Percentiles rank a stretch among this genome's conserved stretches.
Conservation (phyloP, 2,797 vertebrate species). For the Pogoniulus pusillus region DNA sequence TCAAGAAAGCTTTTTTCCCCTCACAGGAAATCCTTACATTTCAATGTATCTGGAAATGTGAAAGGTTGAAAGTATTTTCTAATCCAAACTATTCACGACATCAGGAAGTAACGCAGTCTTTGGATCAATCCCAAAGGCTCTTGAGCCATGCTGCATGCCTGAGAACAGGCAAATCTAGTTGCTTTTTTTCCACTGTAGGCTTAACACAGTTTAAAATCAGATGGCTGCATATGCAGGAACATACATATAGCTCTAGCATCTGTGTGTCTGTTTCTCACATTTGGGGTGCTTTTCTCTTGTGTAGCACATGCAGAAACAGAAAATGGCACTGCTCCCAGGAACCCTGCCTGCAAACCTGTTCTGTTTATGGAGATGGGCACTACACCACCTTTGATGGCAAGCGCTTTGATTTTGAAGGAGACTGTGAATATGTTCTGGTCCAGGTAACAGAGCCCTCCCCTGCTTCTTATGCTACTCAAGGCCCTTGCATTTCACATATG, state of each 20-base stretch:
- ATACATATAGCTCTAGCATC: not conserved
- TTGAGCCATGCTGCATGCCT: not conserved
- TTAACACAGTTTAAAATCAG: not conserved
- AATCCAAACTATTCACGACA: not conserved
- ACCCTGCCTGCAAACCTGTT: constrained; percentile 84
- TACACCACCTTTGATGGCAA: constrained; percentile 91
- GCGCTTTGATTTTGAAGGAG: constrained; percentile 87
- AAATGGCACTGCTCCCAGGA: constrained; percentile 85
- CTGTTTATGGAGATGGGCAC: constrained; percentile 91
- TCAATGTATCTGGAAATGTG: not conserved
- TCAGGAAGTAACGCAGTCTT: not conserved
- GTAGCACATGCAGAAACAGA: constrained; percentile 82
- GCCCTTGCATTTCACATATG: not conserved
- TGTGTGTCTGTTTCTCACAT: not conserved
- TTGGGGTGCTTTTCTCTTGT: not conserved
- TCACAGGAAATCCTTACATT: not conserved
- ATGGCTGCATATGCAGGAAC: not conserved
- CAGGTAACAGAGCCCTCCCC: constrained; percentile 78
- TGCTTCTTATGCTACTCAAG: not conserved
- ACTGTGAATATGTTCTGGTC: constrained; percentile 89
- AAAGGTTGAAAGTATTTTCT: not conserved
- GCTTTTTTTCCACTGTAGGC: not conserved
- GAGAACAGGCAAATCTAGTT: not conserved
- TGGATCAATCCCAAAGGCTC: not conserved
- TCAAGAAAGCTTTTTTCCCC: not conserved